Evolutionary conservation across 2,113 vertebrate genomes (phyloP).

Genomic region (Equus przewalskii): DNA sequence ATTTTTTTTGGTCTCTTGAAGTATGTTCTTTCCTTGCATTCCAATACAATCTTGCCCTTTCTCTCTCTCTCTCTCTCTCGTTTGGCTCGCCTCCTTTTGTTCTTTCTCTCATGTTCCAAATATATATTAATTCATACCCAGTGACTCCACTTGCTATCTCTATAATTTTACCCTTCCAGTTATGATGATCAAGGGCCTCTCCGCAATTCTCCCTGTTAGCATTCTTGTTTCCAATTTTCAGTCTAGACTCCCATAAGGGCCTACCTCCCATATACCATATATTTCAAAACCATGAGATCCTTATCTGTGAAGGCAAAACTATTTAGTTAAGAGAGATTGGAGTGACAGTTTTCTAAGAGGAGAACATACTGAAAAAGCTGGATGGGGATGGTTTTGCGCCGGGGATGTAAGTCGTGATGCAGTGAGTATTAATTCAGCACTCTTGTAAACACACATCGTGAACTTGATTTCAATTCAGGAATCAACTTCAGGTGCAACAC

Average conservation of each 20-base stretch:
- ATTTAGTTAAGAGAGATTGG: background rate
- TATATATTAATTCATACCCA: background rate
- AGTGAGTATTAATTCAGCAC: slow-evolving; percentile 76
- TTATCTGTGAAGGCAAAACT: background rate
- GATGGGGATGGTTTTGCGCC: slow-evolving; percentile 58
- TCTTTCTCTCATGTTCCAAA: background rate
- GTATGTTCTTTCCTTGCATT: background rate
- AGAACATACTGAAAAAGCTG: slow-evolving; percentile 38
- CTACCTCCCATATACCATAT: background rate
- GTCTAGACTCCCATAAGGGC: background rate
- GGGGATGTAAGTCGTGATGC: background rate
- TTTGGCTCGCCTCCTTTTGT: background rate
- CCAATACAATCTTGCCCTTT: background rate
- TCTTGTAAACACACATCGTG: background rate
- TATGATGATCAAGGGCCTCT: background rate
- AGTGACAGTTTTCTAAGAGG: background rate
- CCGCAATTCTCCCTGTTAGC: background rate
- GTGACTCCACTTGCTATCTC: background rate
- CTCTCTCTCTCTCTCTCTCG: background rate
- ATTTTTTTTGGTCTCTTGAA: background rate
- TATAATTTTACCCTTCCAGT: background rate
- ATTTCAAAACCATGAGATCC: background rate
- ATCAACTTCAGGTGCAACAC: slow-evolving; percentile 34
- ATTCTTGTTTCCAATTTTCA: background rate
- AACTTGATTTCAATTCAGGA: slow-evolving; percentile 44